Evolutionary conservation across 2,797 vertebrate species (phyloP), one percentile per base, ranked within the genome.

Genomic region (Takifugu rubripes): DNA sequence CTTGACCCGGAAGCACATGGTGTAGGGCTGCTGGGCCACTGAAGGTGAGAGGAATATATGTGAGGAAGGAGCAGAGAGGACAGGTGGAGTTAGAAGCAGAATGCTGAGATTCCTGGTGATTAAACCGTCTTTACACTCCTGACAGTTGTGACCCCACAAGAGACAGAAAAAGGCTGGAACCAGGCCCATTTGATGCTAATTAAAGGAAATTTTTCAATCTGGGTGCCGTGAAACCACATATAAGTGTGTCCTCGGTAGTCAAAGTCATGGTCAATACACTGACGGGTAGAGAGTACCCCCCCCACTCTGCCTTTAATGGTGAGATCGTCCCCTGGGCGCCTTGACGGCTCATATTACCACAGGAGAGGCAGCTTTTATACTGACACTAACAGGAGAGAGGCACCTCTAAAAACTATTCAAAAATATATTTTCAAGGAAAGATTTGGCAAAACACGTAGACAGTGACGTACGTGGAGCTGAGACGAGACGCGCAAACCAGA

Each of bases 1-100:
- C 93, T 98, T 99, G 90, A 98, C 94, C 90, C 97, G 93, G 92
- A 99, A 99, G 89, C 96, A 99, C 96, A 99, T 98, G 53, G 92
- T 99, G 84, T 94, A 98, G 29, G 96, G 97, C 89, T 96, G 94
- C 82, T 94, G 93, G 90, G 94, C 96, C 98, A 93, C 90, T 93
- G 89, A 81, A 88, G 84, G 75, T 88, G 90, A 72, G 31, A 88
- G 16, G 65, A 45, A 61, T 5, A 7, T 25, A 42, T n/a, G 25
- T 59, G 45, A 50, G 33, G 60, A n/a, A 24, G 29, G 27, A 8
- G 11, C 46, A 57, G 11, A 51, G 21, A 53, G 17, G 29, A 44
- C 16, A 36, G 24, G 6, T 40, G 40, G 8, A 12, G 47, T 49
- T 26, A 3, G 36, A 12, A 14, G 36, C 4, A 14, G 36, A 77